These are phyloP conservation scores for Drosophila mayri DNA, from an alignment of 1,140 invertebrate genomes.

Conservation along the genomic window DNA sequence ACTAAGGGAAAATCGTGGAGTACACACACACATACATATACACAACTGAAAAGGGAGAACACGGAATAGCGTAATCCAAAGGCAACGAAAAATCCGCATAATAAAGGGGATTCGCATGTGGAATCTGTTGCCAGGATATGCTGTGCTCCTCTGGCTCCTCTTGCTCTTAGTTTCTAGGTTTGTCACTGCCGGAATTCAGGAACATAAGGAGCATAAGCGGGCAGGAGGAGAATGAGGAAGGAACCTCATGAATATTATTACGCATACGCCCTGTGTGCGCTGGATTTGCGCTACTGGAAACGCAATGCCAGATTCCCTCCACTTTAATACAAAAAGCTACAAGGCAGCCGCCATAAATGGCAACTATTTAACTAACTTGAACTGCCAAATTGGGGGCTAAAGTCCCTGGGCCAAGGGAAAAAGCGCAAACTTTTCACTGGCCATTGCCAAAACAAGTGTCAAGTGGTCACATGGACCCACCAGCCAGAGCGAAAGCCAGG, in stretches of 20 bases:
- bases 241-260: constrained; percentile 67
- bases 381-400: constrained; percentile 36
- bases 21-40: neutral
- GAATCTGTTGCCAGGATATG: constrained; percentile 47
- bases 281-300: constrained; percentile 26
- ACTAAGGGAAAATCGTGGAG: neutral
- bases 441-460: constrained; percentile 56
- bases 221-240: neutral
- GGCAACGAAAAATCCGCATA: constrained; percentile 48
- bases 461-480: constrained; percentile 27
- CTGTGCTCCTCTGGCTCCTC: neutral
- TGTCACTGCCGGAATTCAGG: constrained; percentile 31
- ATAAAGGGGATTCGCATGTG: constrained; percentile 39
- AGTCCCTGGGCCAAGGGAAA: constrained; percentile 21
- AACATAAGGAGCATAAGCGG: neutral
- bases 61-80: constrained; percentile 40
- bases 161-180: neutral
- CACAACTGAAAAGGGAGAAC: constrained; percentile 12
- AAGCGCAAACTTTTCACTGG: constrained; percentile 52
- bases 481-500: neutral
- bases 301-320: constrained; percentile 24
- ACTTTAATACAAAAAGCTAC: constrained; percentile 22
- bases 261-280: constrained; percentile 49
- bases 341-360: constrained; percentile 19
- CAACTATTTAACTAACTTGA: constrained; percentile 48